phyloP scores from a whole-genome alignment of 1,140 invertebrate genomes.

The Lasioglossum baleicum region DNA sequence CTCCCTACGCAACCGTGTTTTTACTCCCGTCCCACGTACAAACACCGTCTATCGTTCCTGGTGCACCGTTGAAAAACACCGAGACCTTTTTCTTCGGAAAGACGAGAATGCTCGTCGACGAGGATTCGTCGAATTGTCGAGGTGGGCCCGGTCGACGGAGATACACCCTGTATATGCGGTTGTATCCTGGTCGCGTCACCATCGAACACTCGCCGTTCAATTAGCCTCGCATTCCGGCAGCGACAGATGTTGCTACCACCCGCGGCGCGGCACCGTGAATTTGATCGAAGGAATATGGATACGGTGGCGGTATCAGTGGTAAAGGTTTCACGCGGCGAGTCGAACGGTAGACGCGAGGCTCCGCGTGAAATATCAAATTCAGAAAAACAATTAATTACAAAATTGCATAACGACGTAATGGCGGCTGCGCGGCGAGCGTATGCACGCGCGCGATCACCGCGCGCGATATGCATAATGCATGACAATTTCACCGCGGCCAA shows the following conservation, averaged over 20 bases:
- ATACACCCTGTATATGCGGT: too few relatives aligned
- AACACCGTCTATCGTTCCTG: too few relatives aligned
- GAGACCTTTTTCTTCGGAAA: too few relatives aligned
- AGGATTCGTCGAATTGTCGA: too few relatives aligned
- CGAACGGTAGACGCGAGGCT: too few relatives aligned
- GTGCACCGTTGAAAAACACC: too few relatives aligned
- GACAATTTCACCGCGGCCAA: slow-evolving; percentile 49
- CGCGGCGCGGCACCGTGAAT: slow-evolving; percentile 68
- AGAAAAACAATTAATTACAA: slow-evolving; percentile 46
- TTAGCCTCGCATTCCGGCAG: slow-evolving; percentile 70
- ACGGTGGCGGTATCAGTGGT: slow-evolving; percentile 38
- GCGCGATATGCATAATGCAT: slow-evolving; percentile 49
- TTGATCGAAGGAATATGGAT: slow-evolving; percentile 64
- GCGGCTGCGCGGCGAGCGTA: slow-evolving; percentile 1
- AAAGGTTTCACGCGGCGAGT: slow-evolving; percentile 40
- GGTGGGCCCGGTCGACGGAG: too few relatives aligned
- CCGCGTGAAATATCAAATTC: slow-evolving; percentile 47
- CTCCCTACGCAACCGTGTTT: too few relatives aligned
- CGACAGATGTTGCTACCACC: slow-evolving; percentile 64
- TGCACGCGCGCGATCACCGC: too few relatives aligned
- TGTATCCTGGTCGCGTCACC: slow-evolving; percentile 39
- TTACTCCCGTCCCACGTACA: too few relatives aligned
- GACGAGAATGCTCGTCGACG: too few relatives aligned
- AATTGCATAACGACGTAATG: slow-evolving; percentile 43
- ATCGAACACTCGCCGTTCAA: slow-evolving; percentile 62